A percentile compares a stretch with the other conserved stretches of the same genome.
These are phyloP conservation scores for Meghimatium bilineatum DNA, from an alignment of 2,888 invertebrate species.

Conservation along the genomic window DNA sequence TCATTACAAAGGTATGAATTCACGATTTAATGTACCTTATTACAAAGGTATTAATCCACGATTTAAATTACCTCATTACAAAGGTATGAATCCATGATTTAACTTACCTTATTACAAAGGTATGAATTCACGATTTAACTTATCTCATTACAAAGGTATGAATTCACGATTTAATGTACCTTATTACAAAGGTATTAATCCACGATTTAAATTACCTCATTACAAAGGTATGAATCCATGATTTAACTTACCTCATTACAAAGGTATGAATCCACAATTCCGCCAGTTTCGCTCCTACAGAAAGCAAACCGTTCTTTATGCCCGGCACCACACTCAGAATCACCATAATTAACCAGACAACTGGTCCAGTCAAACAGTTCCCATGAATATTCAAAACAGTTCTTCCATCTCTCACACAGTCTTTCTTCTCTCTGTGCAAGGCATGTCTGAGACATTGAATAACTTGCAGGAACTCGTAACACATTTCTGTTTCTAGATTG, in stretches of 20 bases:
- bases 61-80: too few relatives aligned
- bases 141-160: too few relatives aligned
- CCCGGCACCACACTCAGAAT: slow-evolving; percentile 83
- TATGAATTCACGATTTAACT: too few relatives aligned
- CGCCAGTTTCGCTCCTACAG: slow-evolving; percentile 75
- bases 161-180: too few relatives aligned
- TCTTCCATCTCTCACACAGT: slow-evolving; percentile 72
- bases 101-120: too few relatives aligned
- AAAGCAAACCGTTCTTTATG: slow-evolving; percentile 81
- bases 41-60: too few relatives aligned
- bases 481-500: slow-evolving; percentile 59
- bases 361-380: slow-evolving; percentile 83
- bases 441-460: slow-evolving; percentile 46
- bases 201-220: too few relatives aligned
- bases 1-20: too few relatives aligned
- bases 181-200: too few relatives aligned
- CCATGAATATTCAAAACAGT: slow-evolving; percentile 82
- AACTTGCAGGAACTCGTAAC: slow-evolving; percentile 56
- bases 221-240: too few relatives aligned
- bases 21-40: too few relatives aligned
- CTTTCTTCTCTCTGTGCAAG: slow-evolving; percentile 55
- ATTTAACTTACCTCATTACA: slow-evolving; percentile 59
- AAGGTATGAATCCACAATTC: slow-evolving; percentile 54
- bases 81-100: too few relatives aligned
- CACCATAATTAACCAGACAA: slow-evolving; percentile 82